These are phyloP conservation scores for Aselliscus stoliczkanus DNA, from an alignment of 2,797 vertebrate species.

Conservation along the genomic window DNA sequence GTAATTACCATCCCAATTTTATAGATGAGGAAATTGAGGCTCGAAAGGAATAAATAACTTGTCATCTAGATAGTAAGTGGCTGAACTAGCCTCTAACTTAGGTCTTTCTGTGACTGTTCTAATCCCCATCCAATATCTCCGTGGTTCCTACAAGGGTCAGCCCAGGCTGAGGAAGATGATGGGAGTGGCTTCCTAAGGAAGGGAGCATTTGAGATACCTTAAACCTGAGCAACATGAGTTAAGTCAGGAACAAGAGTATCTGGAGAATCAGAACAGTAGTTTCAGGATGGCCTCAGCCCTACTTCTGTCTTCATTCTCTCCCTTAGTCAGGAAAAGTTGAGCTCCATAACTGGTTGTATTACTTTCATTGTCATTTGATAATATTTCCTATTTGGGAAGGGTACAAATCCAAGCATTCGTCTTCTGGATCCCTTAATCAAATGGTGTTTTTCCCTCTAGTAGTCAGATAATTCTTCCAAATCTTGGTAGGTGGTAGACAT, in stretches of 20 bases:
- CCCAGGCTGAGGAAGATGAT: not conserved
- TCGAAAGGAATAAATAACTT: not conserved
- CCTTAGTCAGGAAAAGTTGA: not conserved
- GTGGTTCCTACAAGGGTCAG: not conserved
- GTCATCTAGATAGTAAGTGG: not conserved
- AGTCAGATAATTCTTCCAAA: not conserved
- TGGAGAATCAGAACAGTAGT: not conserved
- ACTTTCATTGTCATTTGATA: not conserved
- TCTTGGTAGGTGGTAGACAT: not conserved
- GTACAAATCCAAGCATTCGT: not conserved
- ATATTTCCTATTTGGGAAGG: not conserved
- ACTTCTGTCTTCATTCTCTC: not conserved
- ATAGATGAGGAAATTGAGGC: not conserved
- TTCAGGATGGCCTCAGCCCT: not conserved
- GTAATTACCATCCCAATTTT: not conserved
- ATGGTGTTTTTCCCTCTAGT: not conserved
- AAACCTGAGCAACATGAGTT: not conserved
- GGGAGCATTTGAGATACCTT: not conserved
- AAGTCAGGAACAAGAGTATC: not conserved
- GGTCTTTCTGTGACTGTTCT: not conserved
- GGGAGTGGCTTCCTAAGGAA: not conserved
- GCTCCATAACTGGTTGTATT: not conserved
- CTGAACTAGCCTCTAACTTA: not conserved
- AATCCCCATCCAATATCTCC: not conserved
- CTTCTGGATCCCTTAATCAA: not conserved